Evolutionary conservation across 2,797 vertebrate genomes (phyloP).

Genomic region (Peromyscus eremicus): DNA sequence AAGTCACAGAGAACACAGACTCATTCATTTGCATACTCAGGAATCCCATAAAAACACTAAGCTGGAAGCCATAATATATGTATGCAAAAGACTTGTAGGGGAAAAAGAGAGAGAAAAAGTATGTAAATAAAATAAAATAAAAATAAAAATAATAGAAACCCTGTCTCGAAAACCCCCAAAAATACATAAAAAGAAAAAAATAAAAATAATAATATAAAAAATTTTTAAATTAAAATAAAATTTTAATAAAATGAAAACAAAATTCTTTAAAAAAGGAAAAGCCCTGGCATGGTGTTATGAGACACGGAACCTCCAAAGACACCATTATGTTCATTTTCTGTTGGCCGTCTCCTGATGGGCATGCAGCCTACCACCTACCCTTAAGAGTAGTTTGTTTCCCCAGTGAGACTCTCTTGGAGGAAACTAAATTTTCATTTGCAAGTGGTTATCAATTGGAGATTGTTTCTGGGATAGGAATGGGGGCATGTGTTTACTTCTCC

Average conservation of each 20-base stretch:
- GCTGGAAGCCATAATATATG: neutral
- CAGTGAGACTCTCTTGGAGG: neutral
- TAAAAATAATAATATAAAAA: too few species aligned
- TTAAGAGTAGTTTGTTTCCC: neutral
- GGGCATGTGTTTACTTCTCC: neutral
- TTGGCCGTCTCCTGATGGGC: neutral
- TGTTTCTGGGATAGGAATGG: neutral
- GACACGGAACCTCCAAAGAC: neutral
- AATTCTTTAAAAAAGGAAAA: neutral
- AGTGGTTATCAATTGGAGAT: neutral
- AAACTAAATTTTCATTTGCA: neutral
- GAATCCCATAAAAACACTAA: neutral
- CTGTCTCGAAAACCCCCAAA: too few species aligned
- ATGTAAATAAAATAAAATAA: neutral
- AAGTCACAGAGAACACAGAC: neutral
- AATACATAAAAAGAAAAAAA: too few species aligned
- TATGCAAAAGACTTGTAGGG: neutral
- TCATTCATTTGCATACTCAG: neutral
- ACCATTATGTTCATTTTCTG: neutral
- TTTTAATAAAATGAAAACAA: neutral
- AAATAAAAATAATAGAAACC: neutral
- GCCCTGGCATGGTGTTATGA: neutral
- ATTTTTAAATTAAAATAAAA: neutral
- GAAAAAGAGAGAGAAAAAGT: neutral
- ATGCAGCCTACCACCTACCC: neutral